Conservation (phyloP, 1,140 invertebrate genomes). For the Pseudomyrmex flavicornis region DNA sequence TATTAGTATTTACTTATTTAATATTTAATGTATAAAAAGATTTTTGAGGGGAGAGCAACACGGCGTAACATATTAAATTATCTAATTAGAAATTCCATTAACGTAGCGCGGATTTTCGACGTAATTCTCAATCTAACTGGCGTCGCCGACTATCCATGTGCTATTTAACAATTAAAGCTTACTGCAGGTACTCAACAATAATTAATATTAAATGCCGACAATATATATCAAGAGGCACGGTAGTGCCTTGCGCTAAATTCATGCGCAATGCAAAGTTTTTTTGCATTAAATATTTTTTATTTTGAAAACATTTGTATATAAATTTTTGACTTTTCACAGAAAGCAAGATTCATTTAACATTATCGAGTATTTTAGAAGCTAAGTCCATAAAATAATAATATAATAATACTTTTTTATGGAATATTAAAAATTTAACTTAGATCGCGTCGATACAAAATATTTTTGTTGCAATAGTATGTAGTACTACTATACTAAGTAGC, state of each 20-base stretch:
- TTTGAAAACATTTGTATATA: too few species aligned
- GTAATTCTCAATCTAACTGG: conserved; percentile 41
- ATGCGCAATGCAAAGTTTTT: too few species aligned
- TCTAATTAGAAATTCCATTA: conserved; percentile 62
- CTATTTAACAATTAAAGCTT: conserved; percentile 53
- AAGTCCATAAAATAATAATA: too few species aligned
- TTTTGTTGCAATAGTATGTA: too few species aligned
- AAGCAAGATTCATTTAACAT: too few species aligned
- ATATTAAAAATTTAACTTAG: too few species aligned
- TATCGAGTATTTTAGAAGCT: too few species aligned
- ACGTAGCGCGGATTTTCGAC: conserved; percentile 39
- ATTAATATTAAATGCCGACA: conserved; percentile 21
- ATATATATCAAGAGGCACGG: not conserved
- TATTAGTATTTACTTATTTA: not conserved
- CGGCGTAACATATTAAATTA: conserved; percentile 49
- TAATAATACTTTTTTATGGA: too few species aligned
- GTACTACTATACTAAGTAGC: too few species aligned
- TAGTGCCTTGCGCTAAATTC: too few species aligned
- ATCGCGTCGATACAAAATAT: too few species aligned
- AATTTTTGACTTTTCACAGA: too few species aligned
- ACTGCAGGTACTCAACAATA: conserved; percentile 7
- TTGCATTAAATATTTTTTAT: not conserved
- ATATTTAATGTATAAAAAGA: conserved; percentile 45
- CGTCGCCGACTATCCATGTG: conserved; percentile 14
- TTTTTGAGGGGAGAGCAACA: not conserved